These are phyloP conservation scores for Drosophila tsacasi DNA, from an alignment of 1,140 invertebrate species.

Conservation along the genomic window DNA sequence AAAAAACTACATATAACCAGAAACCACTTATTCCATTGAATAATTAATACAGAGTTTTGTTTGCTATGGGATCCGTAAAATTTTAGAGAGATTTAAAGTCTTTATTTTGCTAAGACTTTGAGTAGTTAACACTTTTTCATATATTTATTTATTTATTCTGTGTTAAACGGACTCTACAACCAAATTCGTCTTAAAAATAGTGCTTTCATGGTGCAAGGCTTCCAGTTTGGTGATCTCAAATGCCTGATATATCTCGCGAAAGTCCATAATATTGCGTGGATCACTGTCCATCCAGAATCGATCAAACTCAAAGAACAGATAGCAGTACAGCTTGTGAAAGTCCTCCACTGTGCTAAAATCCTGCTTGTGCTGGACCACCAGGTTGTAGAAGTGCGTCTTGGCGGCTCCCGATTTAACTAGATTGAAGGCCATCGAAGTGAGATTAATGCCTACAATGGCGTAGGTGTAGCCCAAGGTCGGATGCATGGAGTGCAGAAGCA, in stretches of 20 bases:
- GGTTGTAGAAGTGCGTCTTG: constrained; percentile 97
- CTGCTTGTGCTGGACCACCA: constrained; percentile 86
- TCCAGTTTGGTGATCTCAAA: constrained; percentile 88
- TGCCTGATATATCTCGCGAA: constrained; percentile 93
- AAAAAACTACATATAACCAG: too few species aligned
- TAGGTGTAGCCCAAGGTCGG: constrained; percentile 94
- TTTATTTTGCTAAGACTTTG: neutral
- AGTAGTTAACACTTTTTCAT: neutral
- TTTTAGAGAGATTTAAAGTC: neutral
- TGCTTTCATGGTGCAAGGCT: constrained; percentile 71
- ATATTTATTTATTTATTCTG: neutral
- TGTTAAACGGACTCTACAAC: constrained; percentile 75
- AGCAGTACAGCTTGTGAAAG: constrained; percentile 98
- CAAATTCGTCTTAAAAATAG: constrained; percentile 80
- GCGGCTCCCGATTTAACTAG: constrained; percentile 93
- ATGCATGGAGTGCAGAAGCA: constrained; percentile 95
- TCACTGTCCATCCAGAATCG: constrained; percentile 96
- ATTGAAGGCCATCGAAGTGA: constrained; percentile 95
- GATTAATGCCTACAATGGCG: constrained; percentile 97
- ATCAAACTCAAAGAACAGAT: constrained; percentile 97
- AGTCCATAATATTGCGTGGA: constrained; percentile 97
- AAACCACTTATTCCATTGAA: too few species aligned
- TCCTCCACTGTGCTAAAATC: constrained; percentile 89
- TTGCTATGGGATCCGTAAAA: neutral
- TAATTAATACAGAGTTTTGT: neutral